Base-by-base conservation (phyloP, 2,797 vertebrate species). In the Thalassophryne amazonica region DNA sequence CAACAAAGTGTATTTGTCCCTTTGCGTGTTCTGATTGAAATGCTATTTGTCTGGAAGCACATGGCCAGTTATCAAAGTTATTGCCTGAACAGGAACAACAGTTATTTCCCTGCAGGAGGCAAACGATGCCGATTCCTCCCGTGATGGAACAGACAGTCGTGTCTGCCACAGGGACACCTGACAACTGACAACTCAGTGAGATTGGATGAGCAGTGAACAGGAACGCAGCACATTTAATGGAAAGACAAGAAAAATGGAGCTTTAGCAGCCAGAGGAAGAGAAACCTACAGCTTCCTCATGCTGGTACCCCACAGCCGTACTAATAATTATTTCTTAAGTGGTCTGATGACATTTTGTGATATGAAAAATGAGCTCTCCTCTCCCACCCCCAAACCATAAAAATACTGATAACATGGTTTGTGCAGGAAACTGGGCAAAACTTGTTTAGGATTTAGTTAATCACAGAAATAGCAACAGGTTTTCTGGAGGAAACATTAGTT, bases 21-120 rank as follows among this genome's bases (percentile, higher is more conserved):
- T 19, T 39, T 30, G 16, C 8, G 8, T 22, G 30, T 11, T 46
- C 39, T 45, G 38, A 67, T 15, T 46, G 39, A 57, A 49, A 32
- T 16, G 18, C n/a, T 38, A n/a, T 39, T 39, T 36, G 15, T 37
- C 21, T 49, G 3, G 23, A 22, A 56, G 20, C 18, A 42, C 10
- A 8, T 7, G 31, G 47, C 6, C 50, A 27, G 35, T 51, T 45
- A 32, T 64, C 49, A 46, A 35, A 54, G 31, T 40, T 41, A 41
- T 33, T 30, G 35, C 11, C 20, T 48, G 40, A 60, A 42, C 59
- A n/a, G 56, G 28, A 52, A 37, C 17, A 27, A 21, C 33, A 55
- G 47, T 56, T 42, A 46, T 45, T 58, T 60, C 43, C 28, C 37
- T 24, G 46, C 55, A 50, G 43, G 40, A 59, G 62, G 17, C 21